phyloP scores from a whole-genome alignment of 2,888 invertebrate species.

The Melitaea athalia region DNA sequence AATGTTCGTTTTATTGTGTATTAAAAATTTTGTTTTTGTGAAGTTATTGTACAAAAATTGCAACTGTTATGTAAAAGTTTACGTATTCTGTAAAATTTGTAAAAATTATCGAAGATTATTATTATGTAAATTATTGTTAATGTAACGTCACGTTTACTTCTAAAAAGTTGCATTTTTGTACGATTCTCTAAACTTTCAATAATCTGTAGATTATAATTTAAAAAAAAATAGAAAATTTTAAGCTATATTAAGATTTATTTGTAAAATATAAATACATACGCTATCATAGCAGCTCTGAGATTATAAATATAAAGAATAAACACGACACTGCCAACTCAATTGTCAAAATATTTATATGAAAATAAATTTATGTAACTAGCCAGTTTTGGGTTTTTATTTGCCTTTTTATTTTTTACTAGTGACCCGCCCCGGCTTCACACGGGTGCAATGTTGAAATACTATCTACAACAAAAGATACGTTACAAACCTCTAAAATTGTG shows the following conservation, averaged over 20 bases:
- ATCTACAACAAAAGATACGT: too few relatives aligned
- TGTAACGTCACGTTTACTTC: constrained; percentile 14
- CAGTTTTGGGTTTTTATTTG: constrained; percentile 33
- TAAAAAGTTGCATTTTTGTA: constrained; percentile 26
- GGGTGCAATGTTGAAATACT: too few relatives aligned
- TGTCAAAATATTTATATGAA: constrained; percentile 39
- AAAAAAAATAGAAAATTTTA: constrained; percentile 4
- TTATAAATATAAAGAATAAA: constrained; percentile 16
- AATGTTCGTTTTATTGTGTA: not conserved
- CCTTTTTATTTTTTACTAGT: too few relatives aligned
- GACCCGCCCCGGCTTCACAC: too few relatives aligned
- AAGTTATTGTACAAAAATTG: constrained; percentile 22
- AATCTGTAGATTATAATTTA: constrained; percentile 8
- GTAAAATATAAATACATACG: constrained; percentile 12
- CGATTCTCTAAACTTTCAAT: constrained; percentile 15
- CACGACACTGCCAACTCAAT: constrained; percentile 40
- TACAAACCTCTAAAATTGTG: too few relatives aligned
- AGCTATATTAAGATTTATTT: constrained; percentile 3
- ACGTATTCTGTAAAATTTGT: constrained; percentile 15
- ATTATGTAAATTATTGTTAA: constrained; percentile 24
- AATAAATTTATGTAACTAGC: constrained; percentile 43
- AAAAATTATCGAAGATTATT: constrained; percentile 24
- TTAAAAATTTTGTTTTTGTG: not conserved
- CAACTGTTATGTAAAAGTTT: constrained; percentile 19
- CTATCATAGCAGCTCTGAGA: constrained; percentile 2